These are phyloP conservation scores for Athalia cordata DNA, from an alignment of 2,888 invertebrate genomes.

Conservation along the genomic window DNA sequence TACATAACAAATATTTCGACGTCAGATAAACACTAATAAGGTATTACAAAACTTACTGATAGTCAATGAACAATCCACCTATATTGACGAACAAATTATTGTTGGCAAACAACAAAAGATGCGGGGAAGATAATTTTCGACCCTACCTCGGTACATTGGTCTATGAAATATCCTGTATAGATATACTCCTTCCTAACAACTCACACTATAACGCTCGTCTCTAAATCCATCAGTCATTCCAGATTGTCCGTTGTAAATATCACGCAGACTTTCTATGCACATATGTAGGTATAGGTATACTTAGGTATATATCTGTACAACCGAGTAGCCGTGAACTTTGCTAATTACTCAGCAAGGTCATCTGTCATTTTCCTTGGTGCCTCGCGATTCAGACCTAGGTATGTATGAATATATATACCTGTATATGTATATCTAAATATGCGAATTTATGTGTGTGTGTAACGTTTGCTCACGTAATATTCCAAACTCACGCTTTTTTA, in stretches of 20 bases:
- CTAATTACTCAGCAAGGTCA: conserved; percentile 35
- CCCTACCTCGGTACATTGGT: background rate
- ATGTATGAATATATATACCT: background rate
- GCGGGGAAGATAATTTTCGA: background rate
- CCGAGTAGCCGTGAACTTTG: conserved; percentile 24
- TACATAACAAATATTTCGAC: too few species aligned
- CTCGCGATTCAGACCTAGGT: background rate
- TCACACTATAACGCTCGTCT: too few species aligned
- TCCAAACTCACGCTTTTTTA: background rate
- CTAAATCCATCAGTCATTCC: background rate
- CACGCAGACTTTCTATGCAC: conserved; percentile 9
- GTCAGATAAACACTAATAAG: too few species aligned
- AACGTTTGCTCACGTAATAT: background rate
- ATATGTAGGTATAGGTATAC: background rate
- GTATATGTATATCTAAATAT: too few species aligned
- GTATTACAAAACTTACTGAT: too few species aligned
- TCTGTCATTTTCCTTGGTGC: conserved; percentile 9
- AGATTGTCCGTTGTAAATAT: conserved; percentile 25
- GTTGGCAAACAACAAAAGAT: background rate
- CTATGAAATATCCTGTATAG: background rate
- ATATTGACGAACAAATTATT: background rate
- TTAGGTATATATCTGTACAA: background rate
- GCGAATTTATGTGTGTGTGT: too few species aligned
- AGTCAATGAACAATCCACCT: background rate
- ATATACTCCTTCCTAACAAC: background rate